phyloP scores from a whole-genome alignment of 2,797 vertebrate species.

The Crypturellus tataupa region DNA sequence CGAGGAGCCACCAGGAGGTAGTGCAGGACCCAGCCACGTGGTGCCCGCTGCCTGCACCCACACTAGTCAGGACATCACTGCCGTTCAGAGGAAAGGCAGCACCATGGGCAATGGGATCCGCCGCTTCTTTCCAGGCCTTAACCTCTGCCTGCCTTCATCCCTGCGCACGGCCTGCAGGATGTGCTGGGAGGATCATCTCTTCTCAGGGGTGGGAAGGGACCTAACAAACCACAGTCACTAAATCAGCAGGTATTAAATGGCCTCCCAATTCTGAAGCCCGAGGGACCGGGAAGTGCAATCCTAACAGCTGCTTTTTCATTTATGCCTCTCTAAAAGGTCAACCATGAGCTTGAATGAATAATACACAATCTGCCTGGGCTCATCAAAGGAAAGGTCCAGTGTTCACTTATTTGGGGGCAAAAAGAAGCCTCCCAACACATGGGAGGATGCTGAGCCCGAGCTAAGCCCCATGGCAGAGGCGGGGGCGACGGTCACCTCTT shows the following conservation, averaged over 20 bases:
- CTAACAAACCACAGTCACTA: slow-evolving; percentile 39
- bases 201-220: slow-evolving; percentile 11
- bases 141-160: not conserved
- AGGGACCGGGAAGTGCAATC: slow-evolving; percentile 43
- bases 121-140: not conserved
- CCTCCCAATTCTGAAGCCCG: slow-evolving; percentile 34
- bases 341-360: slow-evolving; percentile 60
- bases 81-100: not conserved
- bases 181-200: not conserved
- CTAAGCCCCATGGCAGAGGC: slow-evolving; percentile 17
- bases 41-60: not conserved
- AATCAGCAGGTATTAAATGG: slow-evolving; percentile 53
- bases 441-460: slow-evolving; percentile 1
- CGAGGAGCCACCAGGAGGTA: not conserved
- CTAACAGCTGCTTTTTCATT: slow-evolving; percentile 63
- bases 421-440: not conserved
- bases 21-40: not conserved
- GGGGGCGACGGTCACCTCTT: not conserved
- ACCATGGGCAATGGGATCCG: not conserved
- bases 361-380: slow-evolving; percentile 41
- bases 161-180: not conserved
- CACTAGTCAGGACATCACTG: not conserved
- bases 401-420: slow-evolving; percentile 17
- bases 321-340: slow-evolving; percentile 63
- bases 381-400: slow-evolving; percentile 21